Evolutionary conservation across 23 tunicate species (phyloP).

Genomic region (Trididemnum clinides): DNA sequence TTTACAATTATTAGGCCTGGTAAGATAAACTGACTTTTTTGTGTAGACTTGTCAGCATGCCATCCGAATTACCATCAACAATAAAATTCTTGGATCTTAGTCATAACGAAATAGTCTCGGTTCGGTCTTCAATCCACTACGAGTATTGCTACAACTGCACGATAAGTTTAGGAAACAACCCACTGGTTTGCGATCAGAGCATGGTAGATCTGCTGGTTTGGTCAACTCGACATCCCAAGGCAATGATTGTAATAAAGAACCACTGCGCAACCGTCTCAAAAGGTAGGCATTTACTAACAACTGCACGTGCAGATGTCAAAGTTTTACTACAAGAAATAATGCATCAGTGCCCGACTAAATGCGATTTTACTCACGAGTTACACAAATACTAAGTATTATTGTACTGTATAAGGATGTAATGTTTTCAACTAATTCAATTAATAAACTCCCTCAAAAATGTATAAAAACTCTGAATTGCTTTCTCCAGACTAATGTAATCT

Average conservation of each 20-base stretch:
- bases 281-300: no score
- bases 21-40: no score
- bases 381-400: no score
- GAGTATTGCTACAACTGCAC: slow-evolving; percentile 67
- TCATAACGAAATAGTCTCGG: slow-evolving; percentile 38
- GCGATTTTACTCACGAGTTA: not conserved
- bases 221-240: slow-evolving; percentile 9
- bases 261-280: not conserved
- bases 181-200: slow-evolving; percentile 68
- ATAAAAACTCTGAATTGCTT: no score
- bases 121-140: slow-evolving; percentile 52
- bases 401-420: no score
- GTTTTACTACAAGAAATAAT: no score
- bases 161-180: slow-evolving; percentile 27
- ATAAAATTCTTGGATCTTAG: not conserved
- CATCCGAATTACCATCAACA: slow-evolving; percentile 42
- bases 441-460: no score
- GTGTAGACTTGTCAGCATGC: slow-evolving; percentile 63
- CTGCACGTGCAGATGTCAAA: no score
- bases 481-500: no score
- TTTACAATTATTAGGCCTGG: no score
- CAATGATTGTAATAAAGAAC: not conserved
- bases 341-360: not conserved
- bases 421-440: no score
- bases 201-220: slow-evolving; percentile 64